Base-by-base conservation (phyloP, 2,113 vertebrate genomes). In the Actenoides lindsayi region DNA sequence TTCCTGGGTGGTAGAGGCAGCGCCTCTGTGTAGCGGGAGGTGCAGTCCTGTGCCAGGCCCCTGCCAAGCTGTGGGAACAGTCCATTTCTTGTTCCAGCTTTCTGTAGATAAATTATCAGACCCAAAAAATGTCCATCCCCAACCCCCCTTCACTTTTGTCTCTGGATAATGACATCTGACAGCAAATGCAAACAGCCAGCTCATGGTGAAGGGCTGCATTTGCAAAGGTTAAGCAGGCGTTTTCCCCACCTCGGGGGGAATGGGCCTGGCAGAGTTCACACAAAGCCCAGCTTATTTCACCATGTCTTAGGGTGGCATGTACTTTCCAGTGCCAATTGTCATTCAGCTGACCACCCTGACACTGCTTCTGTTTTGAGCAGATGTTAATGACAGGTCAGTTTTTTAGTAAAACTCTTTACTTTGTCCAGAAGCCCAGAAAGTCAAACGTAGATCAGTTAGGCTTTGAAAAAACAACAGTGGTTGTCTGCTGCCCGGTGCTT, bases 1-100 rank as follows among this genome's bases (percentile, higher is more conserved):
- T 25, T 14, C 1, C 4, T 62, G 6, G 6, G 2, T 2, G 28
- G 4, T 6, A 7, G 54, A 17, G 15, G 27, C n/a, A 13, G 6
- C 37, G 27, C 10, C 54, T 42, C 41, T 21, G 41, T n/a, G 70
- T 6, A 9, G 12, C 16, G 35, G 28, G 57, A 31, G 86, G 7
- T 5, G 41, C 50, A 11, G 64, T 39, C 28, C 39, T 67, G 33
- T 13, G 35, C 37, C 48, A 56, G 31, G 41, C 42, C 25, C 25
- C 17, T 76, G 69, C 63, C 35, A 19, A 21, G 17, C 60, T 39
- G 16, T 80, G 79, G 54, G 70, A 85, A 53, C 78, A 6, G 48
- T 16, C 25, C 9, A 5, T 21, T 57, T 6, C 37, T 23, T 25
- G 16, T 16, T 30, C 27, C n/a, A 64, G 33, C 64, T 41, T 15